These are phyloP conservation scores for Oreochromis tanganicae DNA, from an alignment of 2,113 vertebrate genomes.

Conservation along the genomic window DNA sequence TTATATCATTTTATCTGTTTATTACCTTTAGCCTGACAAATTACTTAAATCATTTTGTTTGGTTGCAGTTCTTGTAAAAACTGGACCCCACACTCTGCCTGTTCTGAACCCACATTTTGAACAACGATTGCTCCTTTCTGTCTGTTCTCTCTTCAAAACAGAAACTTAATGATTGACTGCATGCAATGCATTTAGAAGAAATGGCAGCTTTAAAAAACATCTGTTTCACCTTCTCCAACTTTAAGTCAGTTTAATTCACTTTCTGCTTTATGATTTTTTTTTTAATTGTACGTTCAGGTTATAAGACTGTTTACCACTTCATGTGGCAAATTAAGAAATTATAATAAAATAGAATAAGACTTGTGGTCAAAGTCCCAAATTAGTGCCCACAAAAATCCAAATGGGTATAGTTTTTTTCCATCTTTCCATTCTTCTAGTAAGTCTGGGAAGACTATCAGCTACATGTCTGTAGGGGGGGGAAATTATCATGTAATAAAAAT, in stretches of 20 bases:
- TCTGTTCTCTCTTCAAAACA: not conserved
- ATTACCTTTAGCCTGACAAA: not conserved
- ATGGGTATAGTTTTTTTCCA: not conserved
- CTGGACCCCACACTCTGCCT: not conserved
- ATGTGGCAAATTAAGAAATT: not conserved
- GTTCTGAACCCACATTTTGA: not conserved
- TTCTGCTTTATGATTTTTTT: not conserved
- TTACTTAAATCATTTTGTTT: not conserved
- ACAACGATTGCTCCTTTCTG: not conserved
- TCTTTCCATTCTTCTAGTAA: not conserved
- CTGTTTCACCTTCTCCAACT: not conserved
- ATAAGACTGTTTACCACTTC: not conserved
- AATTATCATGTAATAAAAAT: not conserved
- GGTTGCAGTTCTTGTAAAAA: not conserved
- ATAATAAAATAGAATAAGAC: not conserved
- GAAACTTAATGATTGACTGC: not conserved
- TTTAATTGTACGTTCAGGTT: accelerated
- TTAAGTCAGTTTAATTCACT: not conserved
- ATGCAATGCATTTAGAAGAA: not conserved
- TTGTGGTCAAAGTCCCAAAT: not conserved
- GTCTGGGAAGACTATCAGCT: not conserved
- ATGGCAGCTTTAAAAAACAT: not conserved
- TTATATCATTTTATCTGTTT: not conserved
- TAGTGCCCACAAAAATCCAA: not conserved
- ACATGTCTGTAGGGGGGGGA: accelerated